These are phyloP conservation scores for Epinotia demarniana DNA, from an alignment of 2,888 invertebrate genomes.

Conservation along the genomic window DNA sequence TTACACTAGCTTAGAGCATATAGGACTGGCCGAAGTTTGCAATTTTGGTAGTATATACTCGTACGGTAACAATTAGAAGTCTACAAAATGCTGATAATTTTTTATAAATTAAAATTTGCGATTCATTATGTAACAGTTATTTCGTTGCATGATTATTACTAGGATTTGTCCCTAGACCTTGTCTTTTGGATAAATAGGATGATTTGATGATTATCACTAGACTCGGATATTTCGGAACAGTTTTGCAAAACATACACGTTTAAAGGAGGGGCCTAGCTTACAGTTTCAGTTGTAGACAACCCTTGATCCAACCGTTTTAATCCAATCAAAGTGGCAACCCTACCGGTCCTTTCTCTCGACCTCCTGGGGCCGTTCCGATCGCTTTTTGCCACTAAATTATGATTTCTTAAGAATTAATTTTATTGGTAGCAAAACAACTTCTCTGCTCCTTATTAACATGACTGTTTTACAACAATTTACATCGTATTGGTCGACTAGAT, in stretches of 20 bases:
- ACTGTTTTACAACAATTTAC: too few relatives aligned
- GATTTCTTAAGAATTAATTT: slow-evolving; percentile 26
- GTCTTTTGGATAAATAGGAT: background rate
- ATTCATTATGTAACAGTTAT: background rate
- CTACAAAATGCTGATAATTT: background rate
- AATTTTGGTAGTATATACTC: background rate
- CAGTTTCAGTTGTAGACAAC: background rate
- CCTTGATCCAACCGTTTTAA: background rate
- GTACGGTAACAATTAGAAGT: background rate
- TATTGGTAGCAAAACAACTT: background rate
- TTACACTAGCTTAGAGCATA: background rate
- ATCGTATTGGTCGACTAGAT: too few relatives aligned
- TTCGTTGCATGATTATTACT: background rate
- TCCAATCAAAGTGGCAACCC: slow-evolving; percentile 29
- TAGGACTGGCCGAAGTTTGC: background rate
- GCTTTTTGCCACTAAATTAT: slow-evolving; percentile 36
- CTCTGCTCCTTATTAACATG: too few relatives aligned
- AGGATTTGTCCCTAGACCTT: background rate
- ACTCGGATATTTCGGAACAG: background rate
- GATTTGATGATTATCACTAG: background rate
- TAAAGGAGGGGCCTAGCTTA: background rate
- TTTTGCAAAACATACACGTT: background rate
- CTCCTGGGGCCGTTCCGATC: slow-evolving; percentile 25
- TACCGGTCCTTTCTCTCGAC: slow-evolving; percentile 1
- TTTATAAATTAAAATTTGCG: background rate